These are phyloP conservation scores for Daktulosphaira vitifoliae DNA, from an alignment of 1,140 invertebrate genomes.

Conservation along the genomic window DNA sequence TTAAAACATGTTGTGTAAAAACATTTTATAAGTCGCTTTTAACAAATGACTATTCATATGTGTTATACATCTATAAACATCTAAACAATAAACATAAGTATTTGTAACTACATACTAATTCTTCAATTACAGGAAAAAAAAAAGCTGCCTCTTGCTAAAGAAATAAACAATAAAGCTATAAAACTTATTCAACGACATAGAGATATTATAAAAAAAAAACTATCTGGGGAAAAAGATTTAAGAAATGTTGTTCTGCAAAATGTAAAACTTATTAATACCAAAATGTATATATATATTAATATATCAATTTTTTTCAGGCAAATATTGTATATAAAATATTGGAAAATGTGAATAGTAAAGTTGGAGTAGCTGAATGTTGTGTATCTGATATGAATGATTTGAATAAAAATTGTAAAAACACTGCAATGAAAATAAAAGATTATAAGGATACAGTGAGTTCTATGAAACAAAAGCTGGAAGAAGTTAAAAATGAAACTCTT, in stretches of 20 bases:
- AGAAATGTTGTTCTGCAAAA: conserved; percentile 1
- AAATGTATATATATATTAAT: no score
- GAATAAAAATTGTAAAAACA: not conserved
- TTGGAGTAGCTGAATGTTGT: not conserved
- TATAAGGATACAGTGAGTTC: not conserved
- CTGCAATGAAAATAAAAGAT: not conserved
- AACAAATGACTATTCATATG: no score
- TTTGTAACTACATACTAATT: no score
- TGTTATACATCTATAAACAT: no score
- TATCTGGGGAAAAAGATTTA: not conserved
- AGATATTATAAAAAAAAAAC: not conserved
- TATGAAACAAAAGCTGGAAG: conserved; percentile 7
- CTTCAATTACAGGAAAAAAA: conserved; percentile 14
- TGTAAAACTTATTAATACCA: not conserved
- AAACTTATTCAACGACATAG: not conserved
- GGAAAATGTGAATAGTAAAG: not conserved
- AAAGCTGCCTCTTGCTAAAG: not conserved
- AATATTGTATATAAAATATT: not conserved
- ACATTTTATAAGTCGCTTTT: no score
- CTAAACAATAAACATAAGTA: no score
- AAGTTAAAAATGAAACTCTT: conserved; percentile 18
- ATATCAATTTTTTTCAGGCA: conserved; percentile 10
- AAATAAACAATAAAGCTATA: not conserved
- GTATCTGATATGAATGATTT: not conserved
- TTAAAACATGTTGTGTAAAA: no score